Evolutionary conservation across 2,888 invertebrate genomes (phyloP), one percentile per base, ranked within the genome.

Genomic region (Drepanosiphum platanoidis): DNA sequence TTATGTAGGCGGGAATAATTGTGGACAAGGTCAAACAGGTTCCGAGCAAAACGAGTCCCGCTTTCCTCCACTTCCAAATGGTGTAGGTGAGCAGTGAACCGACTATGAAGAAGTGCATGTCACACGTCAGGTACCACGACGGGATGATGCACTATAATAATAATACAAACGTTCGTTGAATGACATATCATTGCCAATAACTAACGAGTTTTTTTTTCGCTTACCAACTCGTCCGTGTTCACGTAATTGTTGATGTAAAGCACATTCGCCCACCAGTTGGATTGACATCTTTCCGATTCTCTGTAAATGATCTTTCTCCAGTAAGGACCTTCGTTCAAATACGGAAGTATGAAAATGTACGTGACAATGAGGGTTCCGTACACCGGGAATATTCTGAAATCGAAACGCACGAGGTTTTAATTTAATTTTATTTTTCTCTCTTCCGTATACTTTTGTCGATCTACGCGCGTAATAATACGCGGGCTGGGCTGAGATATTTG

Each of bases 181-280:
- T 11, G 11, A 42, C 11, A 42, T 42, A 42, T 9, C 4, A 18
- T 42, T 27, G 5, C 36, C 52, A 22, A 9, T 46, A 1, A 1
- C 46, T 1, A 46, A 3, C 46, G 9, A 0, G 18, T 52, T 5
- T 52, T 22, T 5, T 52, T 46, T 4, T 4, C 30, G 7, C 1
- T 75, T 86, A 88, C 88, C 87, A 87, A 86, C 42, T 87, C 52
- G 0, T 87, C 87, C 0, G 87, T 77, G 52, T 87, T 80, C 22
- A 88, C 86, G 86, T 88, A 88, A 86, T 88, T 89, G 87, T 89
- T 89, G 75, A 89, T 87, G 86, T 88, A 88, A 18, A 88, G 86
- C 22, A 88, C 86, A 74, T 89, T 88, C 32, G 88, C 87, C 89
- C 88, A 89, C 89, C 89, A 89, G 70, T 87, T 86, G 32, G 86